These are phyloP conservation scores for Semibalanus balanoides DNA, from an alignment of 1,140 invertebrate genomes.

Conservation along the genomic window DNA sequence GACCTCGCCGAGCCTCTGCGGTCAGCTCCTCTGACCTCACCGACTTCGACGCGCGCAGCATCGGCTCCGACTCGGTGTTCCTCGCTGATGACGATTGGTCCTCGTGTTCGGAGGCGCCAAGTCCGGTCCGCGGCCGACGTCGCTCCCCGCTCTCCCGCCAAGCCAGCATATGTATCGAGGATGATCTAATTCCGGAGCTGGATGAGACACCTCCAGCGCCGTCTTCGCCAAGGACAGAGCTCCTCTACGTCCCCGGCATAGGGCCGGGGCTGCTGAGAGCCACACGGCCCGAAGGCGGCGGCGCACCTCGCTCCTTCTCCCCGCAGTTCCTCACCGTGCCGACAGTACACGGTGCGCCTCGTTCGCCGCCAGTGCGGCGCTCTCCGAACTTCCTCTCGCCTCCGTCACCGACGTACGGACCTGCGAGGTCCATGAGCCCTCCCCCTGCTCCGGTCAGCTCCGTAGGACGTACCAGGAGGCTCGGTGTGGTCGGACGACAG, in stretches of 20 bases:
- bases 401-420: background rate
- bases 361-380: background rate
- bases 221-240: background rate
- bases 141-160: background rate
- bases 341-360: background rate
- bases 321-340: slow-evolving; percentile 4
- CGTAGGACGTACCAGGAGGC: no score
- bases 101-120: background rate
- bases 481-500: background rate
- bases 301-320: background rate
- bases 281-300: background rate
- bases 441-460: background rate
- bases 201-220: background rate
- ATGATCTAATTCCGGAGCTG: background rate
- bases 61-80: slow-evolving; percentile 22
- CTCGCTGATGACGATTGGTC: slow-evolving; percentile 13
- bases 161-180: background rate
- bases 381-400: background rate
- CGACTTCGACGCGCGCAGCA: slow-evolving; percentile 18
- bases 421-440: background rate
- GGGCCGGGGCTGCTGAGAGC: background rate
- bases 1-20: slow-evolving; percentile 9
- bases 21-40: slow-evolving; percentile 14
- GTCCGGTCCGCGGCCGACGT: background rate
- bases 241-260: background rate